These are phyloP conservation scores for Penelope pileata DNA, from an alignment of 2,113 vertebrate species.

Conservation along the genomic window DNA sequence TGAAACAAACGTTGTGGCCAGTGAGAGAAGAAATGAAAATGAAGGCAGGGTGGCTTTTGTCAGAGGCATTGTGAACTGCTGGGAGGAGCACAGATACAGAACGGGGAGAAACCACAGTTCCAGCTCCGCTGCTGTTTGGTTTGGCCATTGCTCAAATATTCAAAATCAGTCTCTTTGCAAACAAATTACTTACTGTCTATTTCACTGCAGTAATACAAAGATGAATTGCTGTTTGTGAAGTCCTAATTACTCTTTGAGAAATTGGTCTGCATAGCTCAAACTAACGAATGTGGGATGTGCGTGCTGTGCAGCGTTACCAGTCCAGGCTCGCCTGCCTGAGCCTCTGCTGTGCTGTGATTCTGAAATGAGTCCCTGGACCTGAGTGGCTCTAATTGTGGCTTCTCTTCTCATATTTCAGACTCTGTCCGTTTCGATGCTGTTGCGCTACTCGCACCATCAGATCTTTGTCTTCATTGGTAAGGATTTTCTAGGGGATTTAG, in stretches of 20 bases:
- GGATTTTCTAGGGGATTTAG: not conserved
- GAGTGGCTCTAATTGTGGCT: not conserved
- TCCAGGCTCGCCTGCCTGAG: not conserved
- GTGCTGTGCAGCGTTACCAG: not conserved
- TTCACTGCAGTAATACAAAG: not conserved
- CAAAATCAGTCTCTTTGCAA: not conserved
- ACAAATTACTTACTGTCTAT: not conserved
- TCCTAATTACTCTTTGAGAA: slow-evolving; percentile 5
- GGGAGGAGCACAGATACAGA: not conserved
- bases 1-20: not conserved
- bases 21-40: not conserved
- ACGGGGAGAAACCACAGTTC: not conserved
- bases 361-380: not conserved
- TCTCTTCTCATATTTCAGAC: slow-evolving; percentile 77
- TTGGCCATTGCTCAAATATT: not conserved
- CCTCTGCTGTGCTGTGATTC: not conserved
- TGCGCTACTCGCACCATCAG: slow-evolving; percentile 97
- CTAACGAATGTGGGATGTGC: not conserved
- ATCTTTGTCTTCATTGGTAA: slow-evolving; percentile 99
- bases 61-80: not conserved
- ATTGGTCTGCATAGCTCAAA: not conserved
- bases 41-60: not conserved
- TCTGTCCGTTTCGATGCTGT: slow-evolving; percentile 94
- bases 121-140: not conserved
- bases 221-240: slow-evolving; percentile 16